These are phyloP conservation scores for Charina bottae DNA, from an alignment of 2,113 vertebrate species.

Conservation along the genomic window DNA sequence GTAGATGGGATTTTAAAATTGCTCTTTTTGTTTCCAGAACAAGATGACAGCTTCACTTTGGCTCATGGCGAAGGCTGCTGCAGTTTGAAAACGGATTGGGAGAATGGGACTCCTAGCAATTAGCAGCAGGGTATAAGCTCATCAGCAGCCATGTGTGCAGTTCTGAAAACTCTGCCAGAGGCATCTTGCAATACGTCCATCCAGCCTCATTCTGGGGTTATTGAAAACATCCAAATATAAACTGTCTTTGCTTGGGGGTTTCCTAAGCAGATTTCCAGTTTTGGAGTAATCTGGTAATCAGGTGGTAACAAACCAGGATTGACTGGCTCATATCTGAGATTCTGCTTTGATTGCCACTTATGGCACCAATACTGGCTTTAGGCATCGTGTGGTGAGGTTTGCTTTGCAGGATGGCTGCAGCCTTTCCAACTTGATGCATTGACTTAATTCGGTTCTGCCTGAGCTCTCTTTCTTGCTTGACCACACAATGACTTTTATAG, in stretches of 20 bases:
- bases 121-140: constrained; percentile 1
- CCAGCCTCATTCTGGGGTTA: constrained; percentile 10
- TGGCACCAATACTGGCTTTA: neutral
- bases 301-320: neutral
- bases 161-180: constrained; percentile 22
- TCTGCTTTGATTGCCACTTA: neutral
- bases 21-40: neutral
- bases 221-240: constrained; percentile 2
- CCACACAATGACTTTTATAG: constrained; percentile 6
- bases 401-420: neutral
- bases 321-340: constrained; percentile 1
- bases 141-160: neutral
- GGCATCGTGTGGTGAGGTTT: neutral
- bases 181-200: constrained; percentile 7
- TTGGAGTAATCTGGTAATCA: neutral
- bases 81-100: neutral
- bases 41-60: neutral
- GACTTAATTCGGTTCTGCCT: neutral
- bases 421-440: neutral
- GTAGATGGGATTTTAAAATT: neutral
- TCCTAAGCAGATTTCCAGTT: neutral
- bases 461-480: neutral
- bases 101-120: constrained; percentile 9
- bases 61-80: neutral
- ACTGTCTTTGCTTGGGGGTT: neutral